Conservation (phyloP, 2,888 invertebrate genomes). For the Eristalinus aeneus region DNA sequence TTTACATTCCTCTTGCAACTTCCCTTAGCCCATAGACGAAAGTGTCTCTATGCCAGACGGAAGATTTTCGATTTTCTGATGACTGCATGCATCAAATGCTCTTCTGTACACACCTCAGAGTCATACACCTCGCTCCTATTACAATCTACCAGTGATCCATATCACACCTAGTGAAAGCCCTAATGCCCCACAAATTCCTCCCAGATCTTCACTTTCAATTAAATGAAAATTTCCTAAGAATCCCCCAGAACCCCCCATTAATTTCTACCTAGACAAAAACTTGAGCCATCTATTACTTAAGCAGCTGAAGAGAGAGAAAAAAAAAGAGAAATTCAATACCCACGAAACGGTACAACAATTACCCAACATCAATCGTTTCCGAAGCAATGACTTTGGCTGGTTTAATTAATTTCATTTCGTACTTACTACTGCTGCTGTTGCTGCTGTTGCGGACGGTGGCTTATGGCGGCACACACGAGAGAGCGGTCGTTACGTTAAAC, state of each 20-base stretch:
- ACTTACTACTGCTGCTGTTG: not conserved
- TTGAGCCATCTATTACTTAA: not conserved
- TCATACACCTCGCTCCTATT: no score
- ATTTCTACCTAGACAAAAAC: not conserved
- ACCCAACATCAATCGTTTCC: not conserved
- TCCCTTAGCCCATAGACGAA: no score
- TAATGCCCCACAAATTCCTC: not conserved
- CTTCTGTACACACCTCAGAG: no score
- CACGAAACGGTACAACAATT: not conserved
- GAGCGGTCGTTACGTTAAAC: not conserved
- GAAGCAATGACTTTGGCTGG: not conserved
- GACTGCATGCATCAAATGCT: no score
- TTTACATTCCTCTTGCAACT: no score
- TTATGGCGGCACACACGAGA: not conserved
- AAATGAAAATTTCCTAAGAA: not conserved
- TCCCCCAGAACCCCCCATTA: not conserved
- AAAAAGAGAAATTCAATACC: not conserved
- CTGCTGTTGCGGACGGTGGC: not conserved
- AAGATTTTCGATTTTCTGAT: no score
- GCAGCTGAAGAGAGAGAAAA: not conserved
- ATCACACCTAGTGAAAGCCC: not conserved
- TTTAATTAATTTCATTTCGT: not conserved
- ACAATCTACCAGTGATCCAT: not conserved
- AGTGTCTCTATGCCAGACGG: no score
- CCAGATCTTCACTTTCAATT: not conserved